These are phyloP conservation scores for Dasysyrphus albostriatus DNA, from an alignment of 2,888 invertebrate genomes.

Conservation along the genomic window DNA sequence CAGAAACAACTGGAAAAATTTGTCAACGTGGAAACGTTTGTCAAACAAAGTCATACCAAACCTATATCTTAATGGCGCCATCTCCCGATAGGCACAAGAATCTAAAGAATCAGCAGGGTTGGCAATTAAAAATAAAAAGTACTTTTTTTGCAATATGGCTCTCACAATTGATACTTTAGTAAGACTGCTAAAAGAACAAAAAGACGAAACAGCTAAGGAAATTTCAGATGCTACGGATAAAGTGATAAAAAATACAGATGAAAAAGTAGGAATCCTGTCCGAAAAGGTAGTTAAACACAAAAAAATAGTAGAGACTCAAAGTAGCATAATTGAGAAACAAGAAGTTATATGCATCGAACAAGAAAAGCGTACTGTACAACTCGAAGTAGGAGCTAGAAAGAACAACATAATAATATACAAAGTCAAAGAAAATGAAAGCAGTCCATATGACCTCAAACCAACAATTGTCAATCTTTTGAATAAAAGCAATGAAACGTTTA, in stretches of 20 bases:
- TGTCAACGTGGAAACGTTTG: too few species aligned
- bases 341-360: neutral
- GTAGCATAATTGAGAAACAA: neutral
- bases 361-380: neutral
- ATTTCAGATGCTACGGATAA: neutral
- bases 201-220: too few species aligned
- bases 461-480: neutral
- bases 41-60: too few species aligned
- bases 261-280: neutral
- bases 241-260: neutral
- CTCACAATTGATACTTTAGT: too few species aligned
- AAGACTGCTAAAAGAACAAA: too few species aligned
- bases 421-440: neutral
- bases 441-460: neutral
- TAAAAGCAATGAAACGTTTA: neutral
- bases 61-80: too few species aligned
- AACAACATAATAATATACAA: neutral
- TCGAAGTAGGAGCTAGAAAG: neutral
- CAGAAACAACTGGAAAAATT: too few species aligned
- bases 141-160: too few species aligned
- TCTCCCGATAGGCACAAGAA: too few species aligned
- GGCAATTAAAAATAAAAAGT: too few species aligned
- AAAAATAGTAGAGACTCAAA: neutral
- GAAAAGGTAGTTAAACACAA: neutral
- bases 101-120: too few species aligned